Percentiles rank a stretch among this genome's conserved stretches.
phyloP scores from a whole-genome alignment of 2,888 invertebrate species.

The Coleophora flavipennella region DNA sequence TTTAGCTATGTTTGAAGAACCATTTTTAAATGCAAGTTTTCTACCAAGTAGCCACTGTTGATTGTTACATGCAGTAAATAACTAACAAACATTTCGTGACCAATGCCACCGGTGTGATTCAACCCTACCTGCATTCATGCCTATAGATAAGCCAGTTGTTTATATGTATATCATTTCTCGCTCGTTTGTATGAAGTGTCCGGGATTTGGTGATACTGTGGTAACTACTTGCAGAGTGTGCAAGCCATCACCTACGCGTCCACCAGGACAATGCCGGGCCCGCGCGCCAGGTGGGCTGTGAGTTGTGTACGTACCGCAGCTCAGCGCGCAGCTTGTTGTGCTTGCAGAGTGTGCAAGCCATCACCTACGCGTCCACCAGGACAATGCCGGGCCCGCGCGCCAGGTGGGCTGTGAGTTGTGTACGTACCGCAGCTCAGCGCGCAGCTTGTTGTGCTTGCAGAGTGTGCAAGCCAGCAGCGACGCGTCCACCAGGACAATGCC shows the following conservation, averaged over 20 bases:
- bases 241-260: slow-evolving; percentile 78
- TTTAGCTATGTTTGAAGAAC: too few species aligned
- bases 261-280: slow-evolving; percentile 79
- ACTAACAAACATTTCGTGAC: too few species aligned
- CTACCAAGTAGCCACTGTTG: too few species aligned
- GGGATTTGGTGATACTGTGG: slow-evolving; percentile 63
- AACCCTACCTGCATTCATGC: too few species aligned
- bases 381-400: slow-evolving; percentile 73
- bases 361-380: slow-evolving; percentile 79
- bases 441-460: slow-evolving; percentile 75
- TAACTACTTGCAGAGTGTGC: slow-evolving; percentile 77
- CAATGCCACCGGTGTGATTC: too few species aligned
- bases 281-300: slow-evolving; percentile 67
- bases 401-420: slow-evolving; percentile 74
- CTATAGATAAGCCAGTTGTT: too few species aligned
- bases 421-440: slow-evolving; percentile 58
- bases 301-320: slow-evolving; percentile 53
- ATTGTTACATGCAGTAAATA: too few species aligned
- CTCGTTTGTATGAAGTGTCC: too few species aligned
- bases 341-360: slow-evolving; percentile 79
- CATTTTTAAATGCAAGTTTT: too few species aligned
- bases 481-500: slow-evolving; percentile 80
- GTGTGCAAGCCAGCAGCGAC: slow-evolving; percentile 76
- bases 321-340: slow-evolving; percentile 65
- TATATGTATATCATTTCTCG: too few species aligned